Evolutionary conservation across 2,888 invertebrate species (phyloP), one percentile per base, ranked within the genome.

Genomic region (Pseudococcus longispinus): DNA sequence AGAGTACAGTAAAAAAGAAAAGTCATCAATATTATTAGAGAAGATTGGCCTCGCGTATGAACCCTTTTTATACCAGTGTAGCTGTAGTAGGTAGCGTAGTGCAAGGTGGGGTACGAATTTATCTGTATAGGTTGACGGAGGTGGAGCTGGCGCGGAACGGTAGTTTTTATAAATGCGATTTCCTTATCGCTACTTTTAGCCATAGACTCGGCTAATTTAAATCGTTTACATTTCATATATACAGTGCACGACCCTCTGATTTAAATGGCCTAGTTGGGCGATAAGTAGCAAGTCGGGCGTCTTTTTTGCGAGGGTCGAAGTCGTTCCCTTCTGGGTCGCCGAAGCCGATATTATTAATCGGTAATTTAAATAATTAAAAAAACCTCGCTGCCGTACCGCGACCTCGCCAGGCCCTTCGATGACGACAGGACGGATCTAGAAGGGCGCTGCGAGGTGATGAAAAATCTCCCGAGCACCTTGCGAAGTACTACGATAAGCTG

Each of bases 211-310:
- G 85, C 85, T 85, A 85, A 65, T 85, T 85, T 85, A 74, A 85
- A 85, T 85, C 85, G 85, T 85, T 85, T 77, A 85, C 85, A 85
- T 85, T 85, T 85, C 85, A 85, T 18, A 51, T 51, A 51, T n/a
- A n/a, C n/a, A n/a, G n/a, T n/a, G n/a, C 51, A 32, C 42, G 46
- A 85, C 85, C 85, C 85, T 85, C 77, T 51, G 60, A 51, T 60
- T 60, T 60, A 60, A 60, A 23, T 60, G 26, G 60, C n/a, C 82
- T 13, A 37, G n/a, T 70, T 42, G 70, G 23, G 70, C 65, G 84
- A 85, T 85, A 85, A 85, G 65, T 85, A 85, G 84, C 84, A 70
- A 70, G 84, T 85, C 65, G 37, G 29, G 60, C 8, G 60, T 8
- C 23, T 60, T 20, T 11, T 60, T 60, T 2, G 60, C 60, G 60